phyloP scores from a whole-genome alignment of 2,113 vertebrate genomes.

The Xerus inauris region DNA sequence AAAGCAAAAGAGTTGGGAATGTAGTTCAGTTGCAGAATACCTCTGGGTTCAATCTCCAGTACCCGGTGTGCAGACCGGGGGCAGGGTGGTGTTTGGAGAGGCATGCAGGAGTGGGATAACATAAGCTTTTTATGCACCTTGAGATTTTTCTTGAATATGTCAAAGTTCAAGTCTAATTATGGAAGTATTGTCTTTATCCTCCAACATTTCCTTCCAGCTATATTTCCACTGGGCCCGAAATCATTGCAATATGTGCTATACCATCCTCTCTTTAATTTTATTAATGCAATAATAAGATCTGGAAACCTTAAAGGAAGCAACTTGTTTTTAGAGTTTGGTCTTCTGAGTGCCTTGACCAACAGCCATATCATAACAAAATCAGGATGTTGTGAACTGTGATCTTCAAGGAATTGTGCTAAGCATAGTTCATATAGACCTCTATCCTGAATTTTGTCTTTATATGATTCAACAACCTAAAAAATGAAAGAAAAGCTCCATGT shows the following conservation, averaged over 20 bases:
- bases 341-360: neutral
- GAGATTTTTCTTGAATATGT: neutral
- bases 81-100: neutral
- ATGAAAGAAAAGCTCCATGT: neutral
- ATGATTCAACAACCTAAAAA: neutral
- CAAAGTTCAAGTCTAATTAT: neutral
- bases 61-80: no score
- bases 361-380: neutral
- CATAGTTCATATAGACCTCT: neutral
- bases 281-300: conserved; percentile 32
- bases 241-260: neutral
- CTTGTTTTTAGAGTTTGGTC: conserved; percentile 8
- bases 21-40: no score
- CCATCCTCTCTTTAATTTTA: neutral
- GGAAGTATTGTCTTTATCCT: neutral
- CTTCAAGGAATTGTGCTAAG: neutral
- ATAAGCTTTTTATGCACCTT: neutral
- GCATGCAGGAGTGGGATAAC: neutral
- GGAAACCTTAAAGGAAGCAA: neutral
- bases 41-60: no score
- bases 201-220: neutral
- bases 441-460: conserved; percentile 10
- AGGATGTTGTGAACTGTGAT: neutral
- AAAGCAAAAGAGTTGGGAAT: no score
- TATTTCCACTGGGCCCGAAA: neutral